Evolutionary conservation across 2,797 vertebrate species (phyloP), one percentile per base, ranked within the genome.

Genomic region (Decapterus maruadsi): DNA sequence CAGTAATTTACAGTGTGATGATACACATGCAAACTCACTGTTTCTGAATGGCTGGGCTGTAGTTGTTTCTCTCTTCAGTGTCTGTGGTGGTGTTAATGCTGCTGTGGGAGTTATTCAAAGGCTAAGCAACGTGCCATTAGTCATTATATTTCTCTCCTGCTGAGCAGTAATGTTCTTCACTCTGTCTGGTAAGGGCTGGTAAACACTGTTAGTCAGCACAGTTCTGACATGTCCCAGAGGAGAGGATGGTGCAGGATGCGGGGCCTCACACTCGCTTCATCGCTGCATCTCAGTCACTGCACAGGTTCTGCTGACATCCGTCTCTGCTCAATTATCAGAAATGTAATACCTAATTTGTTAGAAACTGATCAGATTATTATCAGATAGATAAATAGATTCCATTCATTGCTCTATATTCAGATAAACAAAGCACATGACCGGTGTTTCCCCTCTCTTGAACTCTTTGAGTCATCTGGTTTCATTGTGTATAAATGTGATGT

Each of bases 181-280:
- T 53, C 50, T 67, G 62, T 76, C 67, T 68, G 46, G 12, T 26
- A 80, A 5, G 43, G 80, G 82, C 68, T 29, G 8, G 51, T 58
- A 64, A 62, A 72, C 40, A 38, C 69, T 73, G 65, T 78, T 83
- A 73, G 79, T 91, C 83, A 87, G 83, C 82, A 83, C 66, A 78
- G 69, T 51, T 40, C 65, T 82, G 78, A 83, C 83, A 77, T 20
- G 42, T 69, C 85, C 74, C 66, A 57, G 68, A 74, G 78, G 72
- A 77, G 4, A 42, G 13, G 46, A 70, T 68, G 67, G 74, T 71
- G 72, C 48, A 54, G 63, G 53, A 9, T 31, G 31, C 58, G 59
- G 50, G 62, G 62, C 48, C 68, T 34, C 26, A 43, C 62, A n/a
- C 72, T 68, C 70, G 43, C 56, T 77, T n/a, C n/a, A n/a, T n/a